Base-by-base conservation (phyloP, 2,888 invertebrate genomes). In the Volucella inanis region DNA sequence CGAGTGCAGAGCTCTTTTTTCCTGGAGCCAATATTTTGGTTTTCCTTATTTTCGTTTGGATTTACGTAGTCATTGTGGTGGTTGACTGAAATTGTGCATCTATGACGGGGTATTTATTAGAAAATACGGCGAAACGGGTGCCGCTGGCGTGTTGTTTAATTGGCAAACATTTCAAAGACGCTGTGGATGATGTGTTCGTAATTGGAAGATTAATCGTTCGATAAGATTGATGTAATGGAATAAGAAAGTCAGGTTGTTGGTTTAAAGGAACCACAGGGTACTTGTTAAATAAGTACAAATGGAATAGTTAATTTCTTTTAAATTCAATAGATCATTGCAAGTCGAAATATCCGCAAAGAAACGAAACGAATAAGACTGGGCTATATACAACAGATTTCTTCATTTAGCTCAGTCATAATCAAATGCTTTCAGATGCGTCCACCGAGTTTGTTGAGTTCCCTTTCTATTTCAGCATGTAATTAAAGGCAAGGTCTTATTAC, bases 111-210 rank as follows among this genome's bases (percentile, higher is more conserved):
- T 43, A n/a, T 14, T 9, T 18, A 11, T 41, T 52, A 12, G 8
- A 15, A 18, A 9, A 31, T 8, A 22, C n/a, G 11, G 38, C 31
- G n/a, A 50, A 39, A 39, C 3, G 18, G 38, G 12, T 14, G n/a
- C 15, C 31, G 31, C 31, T 31, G 6, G 8, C 8, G 47, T 18
- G 52, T 38, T 74, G 41, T 62, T 75, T 38, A 47, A 68, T 75
- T 52, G 15, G 68, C 31, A 64, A 68, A 75, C 61, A 62, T 31
- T 6, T 80, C 74, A 62, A 75, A 80, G 74, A 61, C 72, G 52
- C 22, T 39, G 61, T 49, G 47, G 43, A 14, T 15, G 31, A 38
- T 71, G 55, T 31, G 4, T 6, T 31, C 31, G 31, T 43, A 64
- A 55, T 49, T 3, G 45, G 38, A 38, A 47, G 41, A 38, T 45